A percentile compares a stretch with the other conserved stretches of the same genome.
Evolutionary conservation across 2,888 invertebrate species (phyloP).

Genomic region (Brenthis hecate): DNA sequence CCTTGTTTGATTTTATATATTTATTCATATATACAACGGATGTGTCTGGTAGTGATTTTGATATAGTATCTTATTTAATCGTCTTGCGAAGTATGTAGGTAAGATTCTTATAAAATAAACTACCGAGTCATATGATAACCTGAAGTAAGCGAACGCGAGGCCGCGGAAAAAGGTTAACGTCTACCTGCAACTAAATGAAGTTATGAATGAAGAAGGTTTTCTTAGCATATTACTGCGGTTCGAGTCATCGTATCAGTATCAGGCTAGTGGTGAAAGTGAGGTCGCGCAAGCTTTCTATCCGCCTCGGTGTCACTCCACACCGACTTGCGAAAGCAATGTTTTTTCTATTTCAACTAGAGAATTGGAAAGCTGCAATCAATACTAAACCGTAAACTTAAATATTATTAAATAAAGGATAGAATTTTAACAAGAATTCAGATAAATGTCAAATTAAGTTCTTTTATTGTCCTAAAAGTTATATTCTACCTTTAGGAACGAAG

Average conservation of each 20-base stretch:
- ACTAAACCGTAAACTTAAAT: not conserved
- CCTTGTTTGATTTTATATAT: too few species aligned
- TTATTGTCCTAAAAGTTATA: too few species aligned
- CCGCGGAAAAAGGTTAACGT: not conserved
- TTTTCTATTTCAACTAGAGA: constrained; percentile 34
- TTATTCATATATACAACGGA: too few species aligned
- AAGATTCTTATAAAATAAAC: not conserved
- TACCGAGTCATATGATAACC: not conserved
- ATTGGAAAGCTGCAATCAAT: constrained; percentile 36
- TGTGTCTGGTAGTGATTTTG: too few species aligned
- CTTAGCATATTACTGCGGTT: constrained; percentile 20
- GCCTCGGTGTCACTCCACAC: constrained; percentile 46
- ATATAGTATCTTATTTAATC: too few species aligned
- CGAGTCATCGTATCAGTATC: constrained; percentile 33
- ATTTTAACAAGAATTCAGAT: too few species aligned
- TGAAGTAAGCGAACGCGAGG: not conserved
- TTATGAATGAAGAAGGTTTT: constrained; percentile 18
- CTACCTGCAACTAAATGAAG: constrained; percentile 21
- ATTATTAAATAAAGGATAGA: too few species aligned
- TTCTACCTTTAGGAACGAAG: not conserved
- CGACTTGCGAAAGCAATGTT: constrained; percentile 68
- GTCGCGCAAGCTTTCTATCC: constrained; percentile 77
- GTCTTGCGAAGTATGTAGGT: too few species aligned
- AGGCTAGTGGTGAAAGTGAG: constrained; percentile 75
- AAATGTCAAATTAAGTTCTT: too few species aligned